A percentile compares a stretch with the other conserved stretches of the same genome.
phyloP scores from a whole-genome alignment of 2,888 invertebrate genomes.

The Polydrusus cervinus region DNA sequence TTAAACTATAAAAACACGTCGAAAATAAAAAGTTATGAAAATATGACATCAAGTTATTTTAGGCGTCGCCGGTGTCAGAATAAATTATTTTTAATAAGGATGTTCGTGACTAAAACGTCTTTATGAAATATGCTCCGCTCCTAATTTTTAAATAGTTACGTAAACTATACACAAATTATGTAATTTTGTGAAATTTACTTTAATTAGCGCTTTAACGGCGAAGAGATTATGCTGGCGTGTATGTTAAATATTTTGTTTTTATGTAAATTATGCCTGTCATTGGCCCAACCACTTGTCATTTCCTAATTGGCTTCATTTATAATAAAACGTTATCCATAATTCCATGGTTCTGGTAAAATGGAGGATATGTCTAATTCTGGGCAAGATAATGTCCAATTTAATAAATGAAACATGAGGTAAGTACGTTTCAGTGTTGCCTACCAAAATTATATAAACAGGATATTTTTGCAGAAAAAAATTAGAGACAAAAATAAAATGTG shows the following conservation, averaged over 20 bases:
- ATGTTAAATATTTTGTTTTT: not conserved
- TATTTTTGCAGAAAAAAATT: no score
- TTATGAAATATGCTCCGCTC: conserved; percentile 24
- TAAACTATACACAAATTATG: conserved; percentile 17
- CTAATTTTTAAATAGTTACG: conserved; percentile 25
- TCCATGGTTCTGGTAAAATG: no score
- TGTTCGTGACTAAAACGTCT: conserved; percentile 23
- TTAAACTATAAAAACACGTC: conserved; percentile 13
- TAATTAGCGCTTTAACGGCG: not conserved
- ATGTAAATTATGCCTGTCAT: no score
- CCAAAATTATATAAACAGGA: no score
- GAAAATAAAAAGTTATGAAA: conserved; percentile 28
- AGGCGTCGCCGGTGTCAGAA: conserved; percentile 19
- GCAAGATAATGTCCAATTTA: no score
- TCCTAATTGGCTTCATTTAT: no score
- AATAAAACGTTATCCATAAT: no score
- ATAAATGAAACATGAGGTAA: no score
- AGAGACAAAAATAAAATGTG: no score
- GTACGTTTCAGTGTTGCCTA: no score
- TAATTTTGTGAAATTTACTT: conserved; percentile 16
- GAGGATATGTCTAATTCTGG: no score
- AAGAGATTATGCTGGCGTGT: not conserved
- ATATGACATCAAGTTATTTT: conserved; percentile 28
- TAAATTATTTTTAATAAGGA: conserved; percentile 32
- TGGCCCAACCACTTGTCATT: no score